Evolutionary conservation across 2,113 vertebrate genomes (phyloP).

Genomic region (Macaca fascicularis): T2T-MFA8v1.1 NC_088391.1:3474001-3474500

Average conservation of each 20-base stretch:
- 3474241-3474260: neutral
- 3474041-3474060: neutral
- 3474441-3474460: neutral
- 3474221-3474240: neutral
- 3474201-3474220: neutral
- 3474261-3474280: neutral
- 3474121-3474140: neutral
- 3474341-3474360: neutral
- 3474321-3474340: neutral
- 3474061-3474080: neutral
- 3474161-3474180: neutral
- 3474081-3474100: neutral
- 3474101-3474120: neutral
- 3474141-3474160: neutral
- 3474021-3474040: neutral
- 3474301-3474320: neutral
- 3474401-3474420: neutral
- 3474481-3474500: neutral
- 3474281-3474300: neutral
- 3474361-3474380: no score
- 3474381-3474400: no score
- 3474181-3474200: neutral
- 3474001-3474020: neutral
- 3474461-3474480: neutral
- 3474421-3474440: neutral